Evolutionary conservation across 2,888 invertebrate genomes (phyloP).

Genomic region (Dioctria rufipes): DNA sequence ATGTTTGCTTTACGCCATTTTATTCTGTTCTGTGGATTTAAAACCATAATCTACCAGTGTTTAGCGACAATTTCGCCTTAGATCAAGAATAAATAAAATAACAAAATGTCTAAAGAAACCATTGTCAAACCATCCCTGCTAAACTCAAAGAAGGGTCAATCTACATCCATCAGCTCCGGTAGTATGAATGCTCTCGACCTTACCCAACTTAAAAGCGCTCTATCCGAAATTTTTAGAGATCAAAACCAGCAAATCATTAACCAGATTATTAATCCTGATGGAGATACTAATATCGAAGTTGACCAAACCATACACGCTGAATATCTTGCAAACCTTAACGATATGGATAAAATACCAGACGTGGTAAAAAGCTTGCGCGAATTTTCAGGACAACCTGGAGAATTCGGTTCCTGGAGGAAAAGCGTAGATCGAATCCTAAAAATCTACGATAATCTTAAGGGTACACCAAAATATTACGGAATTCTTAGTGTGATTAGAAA

Average conservation of each 20-base stretch:
- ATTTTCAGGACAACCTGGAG: not conserved
- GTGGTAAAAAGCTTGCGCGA: too few species aligned
- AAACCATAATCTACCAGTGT: too few species aligned
- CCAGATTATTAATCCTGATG: not conserved
- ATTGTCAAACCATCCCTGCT: not conserved
- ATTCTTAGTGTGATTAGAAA: conserved; percentile 1
- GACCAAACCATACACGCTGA: not conserved
- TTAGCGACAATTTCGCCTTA: too few species aligned
- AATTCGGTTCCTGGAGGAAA: conserved; percentile 9
- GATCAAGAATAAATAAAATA: not conserved
- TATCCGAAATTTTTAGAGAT: not conserved
- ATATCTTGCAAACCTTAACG: not conserved
- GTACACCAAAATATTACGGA: conserved; percentile 12
- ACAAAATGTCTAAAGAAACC: not conserved
- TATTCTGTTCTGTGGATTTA: too few species aligned
- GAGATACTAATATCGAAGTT: not conserved
- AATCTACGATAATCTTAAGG: not conserved
- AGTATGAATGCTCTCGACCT: not conserved
- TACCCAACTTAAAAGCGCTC: not conserved
- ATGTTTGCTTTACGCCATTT: not conserved
- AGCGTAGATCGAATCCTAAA: conserved; percentile 8
- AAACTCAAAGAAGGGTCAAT: not conserved
- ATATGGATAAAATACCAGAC: too few species aligned
- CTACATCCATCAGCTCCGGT: not conserved
- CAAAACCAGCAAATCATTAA: not conserved